Evolutionary conservation across 64 coral and sea anemone species (phyloP), one percentile per base, ranked within the genome.

Genomic region (Porites australiensis): DNA sequence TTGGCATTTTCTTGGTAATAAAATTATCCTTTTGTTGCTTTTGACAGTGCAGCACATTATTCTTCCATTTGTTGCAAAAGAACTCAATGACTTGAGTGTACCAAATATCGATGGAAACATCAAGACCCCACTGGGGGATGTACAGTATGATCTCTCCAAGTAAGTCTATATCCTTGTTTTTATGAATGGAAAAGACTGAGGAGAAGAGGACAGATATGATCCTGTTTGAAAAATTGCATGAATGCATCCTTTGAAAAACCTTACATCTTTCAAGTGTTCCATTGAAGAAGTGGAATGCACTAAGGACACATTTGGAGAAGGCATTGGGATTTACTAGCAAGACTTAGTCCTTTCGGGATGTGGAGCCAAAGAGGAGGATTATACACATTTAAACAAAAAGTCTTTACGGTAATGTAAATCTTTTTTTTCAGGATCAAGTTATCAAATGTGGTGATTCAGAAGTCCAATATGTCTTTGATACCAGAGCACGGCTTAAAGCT

Each of bases 41-140:
- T 72, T 20, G 2, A 70, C 73, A 93, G 91, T 85, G 18, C 20
- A 93, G 5, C 91, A 87, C 50, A 76, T 57, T 19, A 65, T 85
- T 16, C 75, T 93, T 27, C 91, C 91, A 87, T 93, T 93, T 78
- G n/a, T 93, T 45, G 73, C 85, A 11, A 87, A 77, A 58, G 70
- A 93, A 87, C 72, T 93, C 6, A 69, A 87, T 87, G 73, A 86
- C n/a, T 76, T 93, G 27, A 44, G 23, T 12, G 74, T 93, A 3
- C 91, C 91, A 45, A 59, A 19, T 16, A 16, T 93, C 19, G 45
- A 46, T 11, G 91, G 91, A 47, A 75, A 75, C 10, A 65, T 79
- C 15, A 93, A 93, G 14, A 93, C 91, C 7, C 91, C 83, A 59
- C 49, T 93, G 44, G 91, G 91, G 13, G 62, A 78, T 19, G 91